Percentiles rank a stretch among this genome's conserved stretches.
Conservation (phyloP, 1,140 invertebrate species). For the Drosophila sucinea region DNA sequence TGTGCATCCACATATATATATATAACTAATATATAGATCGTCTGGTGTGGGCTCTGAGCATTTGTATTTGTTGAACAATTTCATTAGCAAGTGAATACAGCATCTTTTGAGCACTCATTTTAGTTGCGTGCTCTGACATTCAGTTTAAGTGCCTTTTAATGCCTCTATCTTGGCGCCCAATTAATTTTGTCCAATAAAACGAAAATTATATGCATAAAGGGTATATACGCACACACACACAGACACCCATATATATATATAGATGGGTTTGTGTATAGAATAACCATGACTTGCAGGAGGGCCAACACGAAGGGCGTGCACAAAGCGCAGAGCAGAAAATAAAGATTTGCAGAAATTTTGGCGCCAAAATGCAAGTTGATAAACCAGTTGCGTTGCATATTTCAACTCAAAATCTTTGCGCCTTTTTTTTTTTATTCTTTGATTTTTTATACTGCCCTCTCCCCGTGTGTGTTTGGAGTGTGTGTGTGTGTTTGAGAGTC, state of each 20-base stretch:
- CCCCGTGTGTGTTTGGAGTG: constrained; percentile 11
- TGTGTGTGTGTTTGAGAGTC: constrained; percentile 39
- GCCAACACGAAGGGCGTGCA: constrained; percentile 64
- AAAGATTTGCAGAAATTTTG: constrained; percentile 81
- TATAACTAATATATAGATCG: constrained; percentile 4
- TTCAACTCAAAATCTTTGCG: constrained; percentile 65
- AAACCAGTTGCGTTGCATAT: constrained; percentile 81
- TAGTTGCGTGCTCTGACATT: constrained; percentile 47
- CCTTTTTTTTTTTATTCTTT: constrained; percentile 45
- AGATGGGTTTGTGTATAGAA: constrained; percentile 8
- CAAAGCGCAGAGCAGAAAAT: constrained; percentile 67
- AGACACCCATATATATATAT: constrained; percentile 9
- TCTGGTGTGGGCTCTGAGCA: constrained; percentile 33
- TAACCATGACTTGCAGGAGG: constrained; percentile 22
- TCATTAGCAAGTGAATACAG: constrained; percentile 58
- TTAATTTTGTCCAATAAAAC: constrained; percentile 79
- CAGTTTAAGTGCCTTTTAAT: constrained; percentile 74
- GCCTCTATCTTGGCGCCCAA: constrained; percentile 80
- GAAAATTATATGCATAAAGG: constrained; percentile 76
- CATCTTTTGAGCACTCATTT: constrained; percentile 6
- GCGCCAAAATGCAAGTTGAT: constrained; percentile 82
- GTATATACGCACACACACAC: constrained; percentile 30
- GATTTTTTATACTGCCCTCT: not conserved
- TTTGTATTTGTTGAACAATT: constrained; percentile 59
- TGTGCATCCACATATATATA: not conserved